Conservation (phyloP, 2,797 vertebrate species). For the Pangasius mekongensis region DNA sequence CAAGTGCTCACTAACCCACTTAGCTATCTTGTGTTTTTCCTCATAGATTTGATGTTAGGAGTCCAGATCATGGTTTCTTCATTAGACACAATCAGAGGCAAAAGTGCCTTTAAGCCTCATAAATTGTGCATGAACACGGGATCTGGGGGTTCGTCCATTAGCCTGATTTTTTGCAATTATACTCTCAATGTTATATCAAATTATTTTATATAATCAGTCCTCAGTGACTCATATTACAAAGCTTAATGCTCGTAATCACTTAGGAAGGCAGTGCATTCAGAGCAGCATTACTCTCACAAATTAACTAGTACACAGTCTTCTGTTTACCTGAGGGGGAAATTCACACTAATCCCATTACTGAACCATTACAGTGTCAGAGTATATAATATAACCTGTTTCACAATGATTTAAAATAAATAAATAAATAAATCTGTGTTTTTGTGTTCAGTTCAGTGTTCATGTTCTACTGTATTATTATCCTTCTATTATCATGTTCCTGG, state of each 20-base stretch:
- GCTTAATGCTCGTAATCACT: conserved; percentile 36
- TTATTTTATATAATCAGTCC: conserved; percentile 42
- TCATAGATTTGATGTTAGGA: conserved; percentile 30
- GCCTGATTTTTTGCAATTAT: conserved; percentile 50
- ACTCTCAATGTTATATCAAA: conserved; percentile 24
- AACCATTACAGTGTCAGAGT: conserved; percentile 1
- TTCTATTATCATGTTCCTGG: conserved; percentile 5
- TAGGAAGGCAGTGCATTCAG: background rate
- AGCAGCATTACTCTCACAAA: conserved; percentile 30
- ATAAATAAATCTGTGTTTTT: background rate
- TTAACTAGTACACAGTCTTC: conserved; percentile 8
- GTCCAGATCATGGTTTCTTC: conserved; percentile 38
- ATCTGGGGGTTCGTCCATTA: conserved; percentile 45
- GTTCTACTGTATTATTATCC: background rate
- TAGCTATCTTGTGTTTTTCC: conserved; percentile 18
- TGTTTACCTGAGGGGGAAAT: conserved; percentile 5
- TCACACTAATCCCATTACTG: conserved; percentile 4
- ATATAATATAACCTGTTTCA: background rate
- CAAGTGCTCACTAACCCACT: conserved; percentile 25
- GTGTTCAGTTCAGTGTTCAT: background rate
- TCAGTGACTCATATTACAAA: conserved; percentile 24
- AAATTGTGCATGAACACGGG: conserved; percentile 56
- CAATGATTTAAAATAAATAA: background rate
- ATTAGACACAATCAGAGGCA: conserved; percentile 45
- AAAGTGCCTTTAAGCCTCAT: conserved; percentile 46